Conservation (phyloP, 1,140 invertebrate species). For the Drosophila tristis region DNA sequence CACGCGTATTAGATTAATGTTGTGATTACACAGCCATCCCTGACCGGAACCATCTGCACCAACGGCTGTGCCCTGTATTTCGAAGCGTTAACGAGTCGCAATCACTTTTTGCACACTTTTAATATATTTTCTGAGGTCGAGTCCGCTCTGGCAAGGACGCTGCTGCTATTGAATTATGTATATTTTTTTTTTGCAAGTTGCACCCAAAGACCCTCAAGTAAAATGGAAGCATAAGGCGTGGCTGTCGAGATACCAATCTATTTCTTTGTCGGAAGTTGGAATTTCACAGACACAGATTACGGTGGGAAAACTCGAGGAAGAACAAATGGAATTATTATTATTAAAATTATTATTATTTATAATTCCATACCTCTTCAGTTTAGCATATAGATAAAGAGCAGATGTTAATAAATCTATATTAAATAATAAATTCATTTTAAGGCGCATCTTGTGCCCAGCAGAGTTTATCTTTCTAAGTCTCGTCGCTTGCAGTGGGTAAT, state of each 20-base stretch:
- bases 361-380: too few species aligned
- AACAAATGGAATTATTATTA: constrained; percentile 33
- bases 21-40: constrained; percentile 49
- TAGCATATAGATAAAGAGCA: too few species aligned
- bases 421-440: too few species aligned
- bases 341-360: neutral
- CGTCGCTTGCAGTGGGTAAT: too few species aligned
- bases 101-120: constrained; percentile 66
- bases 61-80: constrained; percentile 5
- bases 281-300: too few species aligned
- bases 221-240: constrained; percentile 16
- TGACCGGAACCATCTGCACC: neutral
- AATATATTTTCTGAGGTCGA: constrained; percentile 7
- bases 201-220: constrained; percentile 36
- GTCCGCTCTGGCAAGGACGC: constrained; percentile 13
- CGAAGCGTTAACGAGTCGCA: constrained; percentile 63
- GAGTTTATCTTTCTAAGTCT: too few species aligned
- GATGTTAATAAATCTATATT: too few species aligned
- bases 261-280: constrained; percentile 28
- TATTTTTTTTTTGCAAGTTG: constrained; percentile 66
- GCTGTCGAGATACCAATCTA: constrained; percentile 51
- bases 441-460: too few species aligned
- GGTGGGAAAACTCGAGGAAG: neutral
- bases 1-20: constrained; percentile 72
- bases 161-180: constrained; percentile 70